Evolutionary conservation across 2,888 invertebrate genomes (phyloP).

Genomic region (Heliconius charithonia): DNA sequence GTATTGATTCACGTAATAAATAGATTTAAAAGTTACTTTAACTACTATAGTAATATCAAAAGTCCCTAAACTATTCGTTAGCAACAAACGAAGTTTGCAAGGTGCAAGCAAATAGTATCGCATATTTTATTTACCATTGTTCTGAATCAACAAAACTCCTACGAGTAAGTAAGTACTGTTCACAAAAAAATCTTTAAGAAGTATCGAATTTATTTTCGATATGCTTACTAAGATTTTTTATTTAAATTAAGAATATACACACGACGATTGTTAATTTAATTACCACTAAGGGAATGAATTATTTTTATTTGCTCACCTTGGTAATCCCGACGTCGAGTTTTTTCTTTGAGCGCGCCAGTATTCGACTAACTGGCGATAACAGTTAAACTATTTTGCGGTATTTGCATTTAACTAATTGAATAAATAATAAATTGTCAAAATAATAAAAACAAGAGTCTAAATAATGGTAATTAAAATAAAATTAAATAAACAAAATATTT

Average conservation of each 20-base stretch:
- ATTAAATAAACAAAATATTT: no score
- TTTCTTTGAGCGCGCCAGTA: no score
- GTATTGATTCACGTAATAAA: not conserved
- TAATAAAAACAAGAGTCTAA: not conserved
- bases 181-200: not conserved
- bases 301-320: no score
- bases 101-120: constrained; percentile 36
- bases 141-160: constrained; percentile 16
- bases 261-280: no score
- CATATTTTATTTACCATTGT: constrained; percentile 26
- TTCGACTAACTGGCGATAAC: no score
- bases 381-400: no score
- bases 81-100: not conserved
- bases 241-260: not conserved
- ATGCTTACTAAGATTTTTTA: not conserved
- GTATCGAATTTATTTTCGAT: not conserved
- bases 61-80: not conserved
- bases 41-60: not conserved
- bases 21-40: not conserved
- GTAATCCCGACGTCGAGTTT: no score
- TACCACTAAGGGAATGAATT: no score
- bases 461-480: not conserved
- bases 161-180: not conserved
- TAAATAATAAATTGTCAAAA: not conserved
- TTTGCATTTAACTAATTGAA: no score